Conservation (phyloP, 1,140 invertebrate species). For the Lysiphlebus fabarum region DNA sequence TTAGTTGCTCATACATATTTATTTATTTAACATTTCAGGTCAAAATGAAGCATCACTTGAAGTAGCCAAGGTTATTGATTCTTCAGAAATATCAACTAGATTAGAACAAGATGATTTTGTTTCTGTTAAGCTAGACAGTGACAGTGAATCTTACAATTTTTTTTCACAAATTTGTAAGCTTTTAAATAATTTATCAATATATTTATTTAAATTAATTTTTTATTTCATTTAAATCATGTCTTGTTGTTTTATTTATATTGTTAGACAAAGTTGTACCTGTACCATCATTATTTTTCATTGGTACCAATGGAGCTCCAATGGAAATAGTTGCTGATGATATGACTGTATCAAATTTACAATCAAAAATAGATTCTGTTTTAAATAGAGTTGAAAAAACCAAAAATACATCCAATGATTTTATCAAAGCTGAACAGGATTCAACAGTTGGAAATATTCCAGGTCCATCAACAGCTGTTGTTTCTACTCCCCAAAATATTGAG, state of each 20-base stretch:
- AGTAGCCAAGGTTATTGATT: slow-evolving; percentile 59
- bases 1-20: no score
- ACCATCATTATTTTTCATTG: slow-evolving; percentile 84
- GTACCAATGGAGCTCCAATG: slow-evolving; percentile 69
- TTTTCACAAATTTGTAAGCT: slow-evolving; percentile 84
- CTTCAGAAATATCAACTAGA: slow-evolving; percentile 54
- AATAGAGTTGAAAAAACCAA: slow-evolving; percentile 42
- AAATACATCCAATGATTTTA: slow-evolving; percentile 35
- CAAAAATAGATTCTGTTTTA: slow-evolving; percentile 58
- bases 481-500: background rate
- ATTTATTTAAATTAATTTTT: slow-evolving; percentile 43
- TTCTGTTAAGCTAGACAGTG: slow-evolving; percentile 69
- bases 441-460: background rate
- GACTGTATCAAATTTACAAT: slow-evolving; percentile 49
- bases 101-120: slow-evolving; percentile 66
- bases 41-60: slow-evolving; percentile 65
- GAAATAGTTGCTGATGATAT: slow-evolving; percentile 69
- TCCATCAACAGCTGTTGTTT: background rate
- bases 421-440: slow-evolving; percentile 37
- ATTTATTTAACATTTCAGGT: slow-evolving; percentile 52
- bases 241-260: slow-evolving; percentile 21
- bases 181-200: slow-evolving; percentile 35
- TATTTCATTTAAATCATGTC: slow-evolving; percentile 19
- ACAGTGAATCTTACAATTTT: slow-evolving; percentile 69
- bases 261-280: slow-evolving; percentile 78